A percentile compares a stretch with the other conserved stretches of the same genome.
These are phyloP conservation scores for Ctenomys sociabilis DNA, from an alignment of 2,113 vertebrate species.

Conservation along the genomic window DNA sequence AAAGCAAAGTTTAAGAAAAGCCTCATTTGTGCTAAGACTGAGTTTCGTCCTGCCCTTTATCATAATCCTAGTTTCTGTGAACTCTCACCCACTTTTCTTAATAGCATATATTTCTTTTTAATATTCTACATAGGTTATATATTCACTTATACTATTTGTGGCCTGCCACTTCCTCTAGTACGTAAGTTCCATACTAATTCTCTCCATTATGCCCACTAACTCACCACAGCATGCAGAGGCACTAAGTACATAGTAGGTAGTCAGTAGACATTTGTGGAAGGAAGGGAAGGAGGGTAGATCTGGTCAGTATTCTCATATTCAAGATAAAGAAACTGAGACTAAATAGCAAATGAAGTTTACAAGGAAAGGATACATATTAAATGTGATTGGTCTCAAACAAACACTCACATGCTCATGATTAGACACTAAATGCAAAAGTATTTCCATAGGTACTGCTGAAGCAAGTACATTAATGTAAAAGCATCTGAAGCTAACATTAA, in stretches of 20 bases:
- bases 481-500: conserved; percentile 1
- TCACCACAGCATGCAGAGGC: neutral
- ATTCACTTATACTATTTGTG: neutral
- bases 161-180: neutral
- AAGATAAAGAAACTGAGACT: neutral
- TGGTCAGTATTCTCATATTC: neutral
- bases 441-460: neutral
- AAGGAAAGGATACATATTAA: conserved; percentile 4
- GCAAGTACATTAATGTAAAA: neutral
- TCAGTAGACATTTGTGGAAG: neutral
- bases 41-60: neutral
- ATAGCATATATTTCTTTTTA: neutral
- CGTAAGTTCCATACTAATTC: neutral
- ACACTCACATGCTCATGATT: neutral
- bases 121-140: neutral
- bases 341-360: neutral
- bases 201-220: neutral
- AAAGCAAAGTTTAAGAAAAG: conserved; percentile 15
- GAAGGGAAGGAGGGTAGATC: neutral
- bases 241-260: neutral
- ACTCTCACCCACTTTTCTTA: neutral
- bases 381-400: neutral
- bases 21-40: neutral
- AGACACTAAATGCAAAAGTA: neutral
- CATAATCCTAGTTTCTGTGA: neutral